Base-by-base conservation (phyloP, 2,113 vertebrate species). In the Periophthalmus modestus region DNA sequence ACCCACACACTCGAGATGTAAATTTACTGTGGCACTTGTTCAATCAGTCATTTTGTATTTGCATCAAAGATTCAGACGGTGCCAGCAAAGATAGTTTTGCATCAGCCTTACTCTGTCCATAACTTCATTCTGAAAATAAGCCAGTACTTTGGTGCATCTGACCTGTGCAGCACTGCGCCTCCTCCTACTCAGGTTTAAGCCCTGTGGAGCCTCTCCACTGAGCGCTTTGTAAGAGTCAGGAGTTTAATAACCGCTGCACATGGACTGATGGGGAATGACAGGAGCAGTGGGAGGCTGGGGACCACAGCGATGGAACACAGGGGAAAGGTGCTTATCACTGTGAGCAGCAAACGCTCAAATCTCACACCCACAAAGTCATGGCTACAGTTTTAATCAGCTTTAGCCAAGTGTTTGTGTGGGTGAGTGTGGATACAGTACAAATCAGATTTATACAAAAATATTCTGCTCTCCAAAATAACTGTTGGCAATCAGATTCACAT, bases 151-250 rank as follows among this genome's bases (percentile, higher is more conserved):
- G 43, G 75, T 62, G 65, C 54, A 75, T 73, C 74, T 74, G 80
- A 79, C 77, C 72, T 52, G 69, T 66, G 66, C 80, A 78, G 69
- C 59, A 52, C 54, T 33, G 73, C 24, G 28, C 16, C 72, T 15
- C 83, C 75, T 85, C 82, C 85, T 46, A 79, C 80, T 81, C 65
- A 23, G 63, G 75, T 66, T 77, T 46, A 69, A 73, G 72, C 39
- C 34, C 72, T 74, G 58, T 66, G 24, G n/a, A 78, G 70, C 73
- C 75, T 73, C 73, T 48, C 33, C 80, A 73, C 82, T 48, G 75
- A 87, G 86, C 74, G 75, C 72, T 55, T 70, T 54, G 72, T 69
- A 46, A 28, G 75, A 73, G 69, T 80, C 61, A 55, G 76, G 70
- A 75, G 68, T 77, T 86, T 73, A 74, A 43, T 75, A 77, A 81